Evolutionary conservation across 2,888 invertebrate genomes (phyloP), one percentile per base, ranked within the genome.

Genomic region (Meta bourneti): DNA sequence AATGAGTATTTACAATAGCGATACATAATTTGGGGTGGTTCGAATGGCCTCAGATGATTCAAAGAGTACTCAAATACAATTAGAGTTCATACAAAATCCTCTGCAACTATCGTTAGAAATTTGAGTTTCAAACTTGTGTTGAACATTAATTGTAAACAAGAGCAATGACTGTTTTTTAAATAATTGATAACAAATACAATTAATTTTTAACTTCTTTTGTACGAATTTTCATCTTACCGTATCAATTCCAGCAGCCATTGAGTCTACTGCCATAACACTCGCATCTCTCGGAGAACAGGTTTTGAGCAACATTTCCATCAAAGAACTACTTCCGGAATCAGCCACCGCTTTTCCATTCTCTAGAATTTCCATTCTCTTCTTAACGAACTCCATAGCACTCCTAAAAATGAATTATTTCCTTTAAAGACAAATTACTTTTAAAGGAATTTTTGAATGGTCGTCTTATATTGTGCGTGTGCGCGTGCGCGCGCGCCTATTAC

Each of bases 181-280:
- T n/a, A n/a, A n/a, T n/a, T n/a, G n/a, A n/a, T n/a, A 34, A 4
- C 34, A 34, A 34, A 69, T 69, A 2, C 0, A 70, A 70, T n/a
- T 70, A n/a, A 0, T 6, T 19, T 70, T 70, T 20, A 79, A 48
- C 49, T 6, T 49, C 48, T 49, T 5, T 6, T 74, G 11, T 19
- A 19, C 6, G 34, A n/a, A 74, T 34, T 34, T 34, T 34, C 8
- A 78, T 19, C 83, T 83, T 86, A 92, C 92, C 95, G 96, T 96
- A 94, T 96, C 96, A 20, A 96, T 95, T 9, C 96, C 96, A 93
- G 96, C 96, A 70, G 95, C 95, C 94, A 96, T 96, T 92, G 96
- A 94, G 93, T 96, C 96, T 89, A 96, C 94, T 0, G 95, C 94
- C 86, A 96, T 94, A 94, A 96, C 95, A 89, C 95, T 94, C 49